Percentiles rank a stretch among this genome's conserved stretches.
These are phyloP conservation scores for Galerucella pusilla DNA, from an alignment of 2,888 invertebrate species.

Conservation along the genomic window DNA sequence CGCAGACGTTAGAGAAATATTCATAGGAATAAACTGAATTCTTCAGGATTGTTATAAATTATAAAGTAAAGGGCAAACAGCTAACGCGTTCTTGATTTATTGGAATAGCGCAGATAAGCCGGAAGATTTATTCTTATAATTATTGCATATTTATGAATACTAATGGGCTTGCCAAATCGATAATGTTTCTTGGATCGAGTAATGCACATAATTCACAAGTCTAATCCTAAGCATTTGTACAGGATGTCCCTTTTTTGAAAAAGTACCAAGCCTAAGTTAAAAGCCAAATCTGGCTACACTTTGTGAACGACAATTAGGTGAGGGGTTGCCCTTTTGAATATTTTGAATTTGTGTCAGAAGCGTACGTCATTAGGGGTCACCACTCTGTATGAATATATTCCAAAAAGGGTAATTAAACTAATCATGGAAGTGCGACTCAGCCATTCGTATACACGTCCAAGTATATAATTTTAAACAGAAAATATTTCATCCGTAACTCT, in stretches of 20 bases:
- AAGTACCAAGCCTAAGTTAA: no score
- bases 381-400: background rate
- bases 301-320: no score
- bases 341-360: no score
- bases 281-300: no score
- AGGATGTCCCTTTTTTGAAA: no score
- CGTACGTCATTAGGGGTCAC: no score
- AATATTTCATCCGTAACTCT: slow-evolving; percentile 30
- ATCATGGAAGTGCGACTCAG: background rate
- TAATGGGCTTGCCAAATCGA: slow-evolving; percentile 35
- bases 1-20: slow-evolving; percentile 49
- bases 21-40: slow-evolving; percentile 57
- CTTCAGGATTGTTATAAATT: slow-evolving; percentile 59
- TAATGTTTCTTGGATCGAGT: slow-evolving; percentile 17
- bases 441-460: background rate
- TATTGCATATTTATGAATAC: slow-evolving; percentile 44
- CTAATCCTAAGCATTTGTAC: no score
- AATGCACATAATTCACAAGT: background rate
- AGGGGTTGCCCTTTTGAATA: no score
- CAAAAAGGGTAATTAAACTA: slow-evolving; percentile 11
- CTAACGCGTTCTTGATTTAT: slow-evolving; percentile 53
- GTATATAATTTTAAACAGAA: slow-evolving; percentile 6
- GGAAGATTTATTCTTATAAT: slow-evolving; percentile 44
- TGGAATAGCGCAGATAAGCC: slow-evolving; percentile 51
- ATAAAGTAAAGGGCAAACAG: slow-evolving; percentile 55